Conservation (phyloP, 2,797 vertebrate genomes). For the Alcedo quadribrachys region DNA sequence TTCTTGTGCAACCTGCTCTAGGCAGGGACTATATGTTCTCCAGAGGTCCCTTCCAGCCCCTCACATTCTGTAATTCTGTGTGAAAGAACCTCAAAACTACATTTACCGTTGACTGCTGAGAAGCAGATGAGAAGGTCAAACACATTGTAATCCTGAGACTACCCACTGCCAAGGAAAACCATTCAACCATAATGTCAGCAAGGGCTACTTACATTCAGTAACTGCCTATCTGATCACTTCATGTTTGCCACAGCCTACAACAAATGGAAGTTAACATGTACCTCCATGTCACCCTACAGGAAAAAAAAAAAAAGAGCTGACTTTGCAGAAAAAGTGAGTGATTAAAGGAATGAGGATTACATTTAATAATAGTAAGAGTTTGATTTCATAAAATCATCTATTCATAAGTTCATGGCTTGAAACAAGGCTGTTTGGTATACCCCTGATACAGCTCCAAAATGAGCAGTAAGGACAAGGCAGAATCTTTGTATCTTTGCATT, state of each 20-base stretch:
- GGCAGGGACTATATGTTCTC: too few species aligned
- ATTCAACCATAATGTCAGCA: neutral
- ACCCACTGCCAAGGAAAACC: neutral
- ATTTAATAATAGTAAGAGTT: constrained; percentile 49
- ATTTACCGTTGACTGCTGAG: neutral
- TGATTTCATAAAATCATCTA: constrained; percentile 67
- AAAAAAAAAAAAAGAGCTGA: constrained; percentile 38
- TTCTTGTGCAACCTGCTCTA: too few species aligned
- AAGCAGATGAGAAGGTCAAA: neutral
- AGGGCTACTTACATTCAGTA: neutral
- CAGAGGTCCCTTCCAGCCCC: too few species aligned
- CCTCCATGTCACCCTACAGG: neutral
- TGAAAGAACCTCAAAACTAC: neutral
- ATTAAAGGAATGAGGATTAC: constrained; percentile 52
- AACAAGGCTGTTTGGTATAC: constrained; percentile 39
- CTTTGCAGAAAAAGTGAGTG: constrained; percentile 26
- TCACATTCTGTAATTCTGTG: too few species aligned
- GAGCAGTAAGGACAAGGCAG: neutral
- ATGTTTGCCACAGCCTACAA: neutral
- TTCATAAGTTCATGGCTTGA: constrained; percentile 64
- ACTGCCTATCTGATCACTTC: neutral
- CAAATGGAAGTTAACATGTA: neutral
- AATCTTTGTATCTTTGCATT: constrained; percentile 17
- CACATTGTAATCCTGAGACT: neutral
- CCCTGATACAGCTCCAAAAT: constrained; percentile 1